Percentiles rank a stretch among this genome's conserved stretches.
phyloP scores from a whole-genome alignment of 2,888 invertebrate genomes.

The Phortica okadai region DNA sequence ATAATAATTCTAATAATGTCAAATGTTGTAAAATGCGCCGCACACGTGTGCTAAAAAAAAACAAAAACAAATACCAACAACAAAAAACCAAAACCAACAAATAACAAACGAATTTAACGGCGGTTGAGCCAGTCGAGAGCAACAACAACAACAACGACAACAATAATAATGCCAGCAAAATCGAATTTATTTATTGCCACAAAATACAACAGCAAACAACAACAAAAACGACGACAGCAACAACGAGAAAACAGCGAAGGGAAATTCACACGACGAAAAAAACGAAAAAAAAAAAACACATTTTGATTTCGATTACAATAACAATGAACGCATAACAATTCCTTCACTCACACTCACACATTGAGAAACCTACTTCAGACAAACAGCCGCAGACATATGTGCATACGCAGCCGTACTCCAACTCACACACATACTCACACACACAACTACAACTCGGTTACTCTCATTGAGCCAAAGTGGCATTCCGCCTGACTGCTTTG shows the following conservation, averaged over 20 bases:
- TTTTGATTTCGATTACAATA: slow-evolving; percentile 10
- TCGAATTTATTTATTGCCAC: slow-evolving; percentile 30
- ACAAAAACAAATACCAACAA: neutral
- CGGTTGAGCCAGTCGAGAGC: neutral
- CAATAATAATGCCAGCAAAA: neutral
- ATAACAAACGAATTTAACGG: too few species aligned
- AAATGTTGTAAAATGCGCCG: slow-evolving; percentile 23
- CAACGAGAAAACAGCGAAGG: neutral
- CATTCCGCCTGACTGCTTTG: neutral
- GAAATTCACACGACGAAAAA: neutral
- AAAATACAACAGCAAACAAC: slow-evolving; percentile 10
- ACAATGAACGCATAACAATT: slow-evolving; percentile 4
- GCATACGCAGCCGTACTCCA: neutral
- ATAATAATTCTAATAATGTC: slow-evolving; percentile 34
- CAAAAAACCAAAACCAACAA: slow-evolving; percentile 7
- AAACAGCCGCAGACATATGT: too few species aligned
- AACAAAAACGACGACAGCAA: neutral
- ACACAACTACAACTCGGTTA: neutral
- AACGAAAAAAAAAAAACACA: neutral
- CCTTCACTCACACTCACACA: neutral
- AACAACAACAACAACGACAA: slow-evolving; percentile 1
- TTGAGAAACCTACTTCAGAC: neutral
- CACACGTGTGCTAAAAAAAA: neutral
- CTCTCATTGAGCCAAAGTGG: neutral
- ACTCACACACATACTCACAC: neutral